Percentiles rank a stretch among this genome's conserved stretches.
These are phyloP conservation scores for Chrysaora quinquecirrha DNA, from an alignment of 30 jellyfish, hydroid and myxozoan species.

Conservation along the genomic window DNA sequence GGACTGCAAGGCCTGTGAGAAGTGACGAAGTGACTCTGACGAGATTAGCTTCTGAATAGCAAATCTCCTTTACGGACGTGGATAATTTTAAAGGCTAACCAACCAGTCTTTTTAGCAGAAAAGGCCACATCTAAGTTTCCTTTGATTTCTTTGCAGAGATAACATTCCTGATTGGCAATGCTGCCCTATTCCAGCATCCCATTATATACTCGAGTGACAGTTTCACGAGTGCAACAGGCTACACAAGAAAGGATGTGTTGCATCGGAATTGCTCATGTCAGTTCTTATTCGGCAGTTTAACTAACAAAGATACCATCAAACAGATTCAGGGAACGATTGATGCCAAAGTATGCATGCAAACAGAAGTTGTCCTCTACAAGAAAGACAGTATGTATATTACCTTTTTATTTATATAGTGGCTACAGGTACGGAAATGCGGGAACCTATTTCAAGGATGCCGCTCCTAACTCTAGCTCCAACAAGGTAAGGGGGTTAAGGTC, in stretches of 20 bases:
- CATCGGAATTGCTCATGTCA: conserved; percentile 46
- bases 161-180: conserved; percentile 72
- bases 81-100: too few species aligned
- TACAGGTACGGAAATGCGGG: too few species aligned
- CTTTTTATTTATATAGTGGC: too few species aligned
- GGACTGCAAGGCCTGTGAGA: too few species aligned
- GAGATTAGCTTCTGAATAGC: too few species aligned
- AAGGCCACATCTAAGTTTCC: too few species aligned
- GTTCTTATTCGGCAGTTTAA: conserved; percentile 68
- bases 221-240: conserved; percentile 71
- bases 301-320: conserved; percentile 59
- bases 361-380: conserved; percentile 66
- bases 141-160: conserved; percentile 55
- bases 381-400: conserved; percentile 55
- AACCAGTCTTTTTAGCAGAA: too few species aligned
- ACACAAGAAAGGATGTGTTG: conserved; percentile 62
- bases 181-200: conserved; percentile 59
- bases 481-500: too few species aligned
- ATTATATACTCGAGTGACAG: conserved; percentile 78
- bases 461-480: too few species aligned
- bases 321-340: conserved; percentile 31
- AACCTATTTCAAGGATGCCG: too few species aligned
- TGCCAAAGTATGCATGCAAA: conserved; percentile 46
- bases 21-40: too few species aligned
- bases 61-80: too few species aligned